Evolutionary conservation across 1,140 invertebrate species (phyloP), one percentile per base, ranked within the genome.

Genomic region (Nasonia giraulti): DNA sequence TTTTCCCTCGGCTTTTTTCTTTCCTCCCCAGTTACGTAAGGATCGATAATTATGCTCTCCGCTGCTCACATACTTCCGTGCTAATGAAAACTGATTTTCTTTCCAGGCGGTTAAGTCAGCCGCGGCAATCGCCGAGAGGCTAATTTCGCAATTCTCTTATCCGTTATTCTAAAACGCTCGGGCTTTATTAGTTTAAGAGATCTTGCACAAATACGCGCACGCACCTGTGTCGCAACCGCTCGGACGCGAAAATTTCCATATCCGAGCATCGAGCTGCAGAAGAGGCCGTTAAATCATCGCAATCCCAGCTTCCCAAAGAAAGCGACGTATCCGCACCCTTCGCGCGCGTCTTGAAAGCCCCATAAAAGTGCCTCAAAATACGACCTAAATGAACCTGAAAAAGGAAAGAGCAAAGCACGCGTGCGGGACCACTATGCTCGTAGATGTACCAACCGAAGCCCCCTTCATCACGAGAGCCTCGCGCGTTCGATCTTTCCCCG

Each of bases 401-500:
- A 40, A 74, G 37, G 73, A 74, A 40, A 74, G 17, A 74, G 73
- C 14, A n/a, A 0, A n/a, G 20, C 55, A 17, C 55, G 55, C 55
- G 55, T n/a, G 33, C 33, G 27, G 27, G 1, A 27, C 27, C 2
- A 27, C 27, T 27, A 27, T 27, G 27, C 27, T 27, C 1, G 27
- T 27, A 27, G 27, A 27, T 27, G 27, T 27, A 27, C 14, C 17
- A 62, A 62, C 14, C 14, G 20, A 69, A 69, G 27, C 68, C 68
- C 7, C 68, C 68, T 69, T 69, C 68, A 69, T 69, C 68, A 71
- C 31, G 27, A 6, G 31, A 71, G 68, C 10, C 23, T 69, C 68
- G 55, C 66, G 73, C 71, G 82, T 77, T 74, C 77, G n/a, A 55
- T 79, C 62, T 33, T 17, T 66, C 47, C 33, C 40, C 11, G 77